Percentiles rank a stretch among this genome's conserved stretches.
phyloP scores from a whole-genome alignment of 2,797 vertebrate species.

The Remorina albescens region DNA sequence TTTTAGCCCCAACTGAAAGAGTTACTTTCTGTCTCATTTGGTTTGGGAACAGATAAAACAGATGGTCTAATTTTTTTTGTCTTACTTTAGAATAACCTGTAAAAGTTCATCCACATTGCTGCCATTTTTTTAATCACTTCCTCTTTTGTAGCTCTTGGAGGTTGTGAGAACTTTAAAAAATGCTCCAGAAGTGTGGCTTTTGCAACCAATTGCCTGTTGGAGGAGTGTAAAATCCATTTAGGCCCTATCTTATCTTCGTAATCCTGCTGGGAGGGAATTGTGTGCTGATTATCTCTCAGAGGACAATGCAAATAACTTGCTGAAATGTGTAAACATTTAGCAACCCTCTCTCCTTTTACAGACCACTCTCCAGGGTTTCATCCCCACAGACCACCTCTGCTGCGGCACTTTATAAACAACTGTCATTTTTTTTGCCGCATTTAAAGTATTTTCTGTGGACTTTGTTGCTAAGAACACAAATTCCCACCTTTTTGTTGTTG shows the following conservation, averaged over 20 bases:
- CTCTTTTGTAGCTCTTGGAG: conserved; percentile 12
- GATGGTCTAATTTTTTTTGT: conserved; percentile 8
- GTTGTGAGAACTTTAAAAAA: conserved; percentile 39
- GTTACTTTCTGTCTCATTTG: conserved; percentile 25
- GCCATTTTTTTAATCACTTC: conserved; percentile 18
- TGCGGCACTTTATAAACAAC: conserved; percentile 60
- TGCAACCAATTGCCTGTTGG: conserved; percentile 63
- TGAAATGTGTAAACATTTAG: conserved; percentile 83
- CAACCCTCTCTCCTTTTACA: conserved; percentile 55
- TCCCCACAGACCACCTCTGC: conserved; percentile 74
- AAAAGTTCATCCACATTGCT: conserved; percentile 26
- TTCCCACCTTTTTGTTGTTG: conserved; percentile 49
- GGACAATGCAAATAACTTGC: conserved; percentile 82
- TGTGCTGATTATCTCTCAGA: conserved; percentile 80
- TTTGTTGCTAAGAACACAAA: conserved; percentile 52
- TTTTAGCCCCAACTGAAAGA: conserved; percentile 24
- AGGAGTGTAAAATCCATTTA: conserved; percentile 77
- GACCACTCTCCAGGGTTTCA: conserved; percentile 50
- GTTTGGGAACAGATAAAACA: conserved; percentile 5
- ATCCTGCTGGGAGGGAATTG: conserved; percentile 76
- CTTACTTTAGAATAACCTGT: conserved; percentile 32
- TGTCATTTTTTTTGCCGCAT: conserved; percentile 63
- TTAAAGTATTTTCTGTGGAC: conserved; percentile 51
- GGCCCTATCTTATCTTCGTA: conserved; percentile 77
- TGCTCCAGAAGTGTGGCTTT: conserved; percentile 56